Conservation (phyloP, 2,888 invertebrate species). For the Catocala nupta region DNA sequence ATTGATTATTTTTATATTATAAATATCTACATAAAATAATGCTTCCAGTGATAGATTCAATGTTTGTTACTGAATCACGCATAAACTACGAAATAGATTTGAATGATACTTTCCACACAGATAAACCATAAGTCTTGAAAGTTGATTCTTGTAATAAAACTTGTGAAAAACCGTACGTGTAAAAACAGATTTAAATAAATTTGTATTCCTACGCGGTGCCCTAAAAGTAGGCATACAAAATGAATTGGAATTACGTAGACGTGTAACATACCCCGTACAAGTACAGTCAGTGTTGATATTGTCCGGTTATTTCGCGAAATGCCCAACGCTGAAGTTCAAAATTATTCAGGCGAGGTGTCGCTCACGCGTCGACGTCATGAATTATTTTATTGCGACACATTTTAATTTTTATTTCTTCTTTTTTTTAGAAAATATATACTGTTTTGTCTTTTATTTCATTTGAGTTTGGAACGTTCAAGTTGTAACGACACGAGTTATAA, state of each 20-base stretch:
- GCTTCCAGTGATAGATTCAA: no score
- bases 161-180: no score
- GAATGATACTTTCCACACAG: no score
- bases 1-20: no score
- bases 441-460: neutral
- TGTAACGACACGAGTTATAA: no score
- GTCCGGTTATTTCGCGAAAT: conserved; percentile 31
- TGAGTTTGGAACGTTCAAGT: neutral
- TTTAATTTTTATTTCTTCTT: neutral
- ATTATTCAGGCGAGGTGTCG: conserved; percentile 35
- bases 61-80: no score
- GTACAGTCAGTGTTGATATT: conserved; percentile 28
- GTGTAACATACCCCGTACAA: conserved; percentile 20
- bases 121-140: no score
- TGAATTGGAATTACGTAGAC: conserved; percentile 49
- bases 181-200: conserved; percentile 4
- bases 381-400: conserved; percentile 34
- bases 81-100: no score
- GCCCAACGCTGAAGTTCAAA: conserved; percentile 14
- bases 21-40: no score
- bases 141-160: no score
- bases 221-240: conserved; percentile 49
- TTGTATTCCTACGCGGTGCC: conserved; percentile 19
- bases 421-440: neutral
- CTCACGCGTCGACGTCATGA: conserved; percentile 18